These are phyloP conservation scores for Nannoperca australis DNA, from an alignment of 2,797 vertebrate species.

Conservation along the genomic window DNA sequence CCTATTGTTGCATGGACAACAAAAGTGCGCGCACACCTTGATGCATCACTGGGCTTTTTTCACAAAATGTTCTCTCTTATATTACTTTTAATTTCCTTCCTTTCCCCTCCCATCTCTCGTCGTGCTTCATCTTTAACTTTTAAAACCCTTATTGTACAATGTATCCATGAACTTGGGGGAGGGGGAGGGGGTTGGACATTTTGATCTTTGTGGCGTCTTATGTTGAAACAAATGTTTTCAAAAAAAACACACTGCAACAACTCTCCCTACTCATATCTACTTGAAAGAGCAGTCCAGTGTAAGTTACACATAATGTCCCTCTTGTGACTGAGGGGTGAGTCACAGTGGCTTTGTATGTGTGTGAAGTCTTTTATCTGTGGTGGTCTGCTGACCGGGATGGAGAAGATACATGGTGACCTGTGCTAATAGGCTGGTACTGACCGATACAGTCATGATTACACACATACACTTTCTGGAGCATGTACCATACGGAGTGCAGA, in stretches of 20 bases:
- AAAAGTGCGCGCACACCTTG: no score
- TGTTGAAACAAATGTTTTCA: slow-evolving; percentile 11
- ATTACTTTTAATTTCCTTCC: no score
- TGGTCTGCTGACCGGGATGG: slow-evolving; percentile 60
- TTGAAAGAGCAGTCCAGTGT: slow-evolving; percentile 42
- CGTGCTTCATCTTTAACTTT: not conserved
- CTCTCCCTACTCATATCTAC: not conserved
- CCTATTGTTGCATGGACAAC: slow-evolving; percentile 30
- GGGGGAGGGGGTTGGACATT: not conserved
- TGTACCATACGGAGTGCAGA: slow-evolving; percentile 27
- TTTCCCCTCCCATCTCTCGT: not conserved
- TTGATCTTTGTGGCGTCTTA: not conserved
- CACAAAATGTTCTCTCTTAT: not conserved
- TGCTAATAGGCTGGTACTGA: slow-evolving; percentile 63
- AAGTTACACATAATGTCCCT: slow-evolving; percentile 32
- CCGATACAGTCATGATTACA: slow-evolving; percentile 57
- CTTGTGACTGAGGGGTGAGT: slow-evolving; percentile 55
- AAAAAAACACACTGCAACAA: slow-evolving; percentile 8
- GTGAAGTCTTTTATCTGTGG: slow-evolving; percentile 47
- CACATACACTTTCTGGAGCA: slow-evolving; percentile 36
- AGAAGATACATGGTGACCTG: slow-evolving; percentile 57
- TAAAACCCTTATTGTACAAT: not conserved
- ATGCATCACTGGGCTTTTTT: not conserved
- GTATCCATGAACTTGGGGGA: not conserved
- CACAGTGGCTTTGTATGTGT: slow-evolving; percentile 41